Base-by-base conservation (phyloP, 2,797 vertebrate species). In the Parotocinclus haroldoi region DNA sequence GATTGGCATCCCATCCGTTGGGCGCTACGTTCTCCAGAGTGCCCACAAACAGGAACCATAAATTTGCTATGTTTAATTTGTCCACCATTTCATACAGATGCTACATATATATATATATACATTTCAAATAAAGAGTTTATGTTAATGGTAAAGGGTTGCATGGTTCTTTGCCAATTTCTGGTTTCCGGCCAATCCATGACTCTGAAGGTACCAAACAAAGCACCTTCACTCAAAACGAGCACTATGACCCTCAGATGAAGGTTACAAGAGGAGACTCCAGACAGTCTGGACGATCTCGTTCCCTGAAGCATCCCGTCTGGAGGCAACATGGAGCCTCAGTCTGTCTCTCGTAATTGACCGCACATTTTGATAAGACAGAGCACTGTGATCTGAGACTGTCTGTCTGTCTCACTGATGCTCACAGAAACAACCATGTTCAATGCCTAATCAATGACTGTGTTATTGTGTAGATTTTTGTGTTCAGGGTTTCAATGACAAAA, bases 371-470 rank as follows among this genome's bases (percentile, higher is more conserved):
- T 90, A 90, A 88, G 84, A 84, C 84, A 78, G 83, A 83, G 77
- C 88, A 84, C 86, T 86, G 86, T 86, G 87, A 88, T 88, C 81
- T 86, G 87, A 89, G 88, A 85, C 88, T 68, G 87, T 79, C 85
- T 88, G 88, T 79, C 85, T 87, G 88, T 89, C 87, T 89, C 83
- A 60, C 78, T 85, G 87, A 88, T 87, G 85, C 87, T 85, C 83
- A 86, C 83, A 87, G 87, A 85, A 88, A 86, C 74, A 83, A 75
- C 81, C 76, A 82, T 88, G 86, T 85, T 90, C 88, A 83, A 87
- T 89, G 87, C 84, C 81, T 79, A 87, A 90, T 90, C 89, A 90
- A 89, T 91, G 87, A 85, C 84, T 87, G 87, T 88, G 86, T 89
- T 87, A 83, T n/a, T n/a, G n/a, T n/a, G n/a, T n/a, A n/a, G n/a